Evolutionary conservation across 2,888 invertebrate species (phyloP), one percentile per base, ranked within the genome.

Genomic region (Ochropacha duplaris): DNA sequence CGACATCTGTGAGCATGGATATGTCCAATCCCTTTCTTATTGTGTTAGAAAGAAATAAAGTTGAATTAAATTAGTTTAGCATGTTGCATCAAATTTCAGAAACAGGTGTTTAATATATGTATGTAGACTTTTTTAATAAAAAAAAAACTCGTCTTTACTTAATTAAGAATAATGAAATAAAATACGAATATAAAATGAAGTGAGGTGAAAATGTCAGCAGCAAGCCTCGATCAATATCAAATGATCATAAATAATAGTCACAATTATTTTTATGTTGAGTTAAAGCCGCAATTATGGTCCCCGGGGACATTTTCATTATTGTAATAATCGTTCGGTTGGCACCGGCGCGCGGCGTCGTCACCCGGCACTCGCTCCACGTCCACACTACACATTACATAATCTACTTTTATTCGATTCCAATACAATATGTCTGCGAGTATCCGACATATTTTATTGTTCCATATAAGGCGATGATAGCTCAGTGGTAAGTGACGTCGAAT

Each of bases 321-420:
- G 24, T 4, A 24, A 24, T 24, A 5, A 66, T 62, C 39, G 56
- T 54, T 26, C 56, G 57, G 57, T 34, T 57, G 49, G 36, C 57
- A n/a, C 55, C 26, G 49, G 49, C 59, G 56, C 44, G 56, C 36
- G 16, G 16, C 39, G 44, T 16, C n/a, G 44, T n/a, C 39, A 52
- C 36, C 4, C 34, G 5, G 12, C 34, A 2, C 4, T 14, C 34
- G 12, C 34, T 4, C 34, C 34, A 4, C 14, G 34, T 14, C 4
- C 34, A 49, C 57, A 54, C 50, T 57, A 50, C 51, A 55, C 44
- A 54, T 26, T 39, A 60, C 64, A 63, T n/a, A n/a, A n/a, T n/a
- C n/a, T n/a, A 67, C 58, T 72, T 72, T 69, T 65, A 69, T 73
- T 71, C 61, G 64, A 64, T 70, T 68, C 66, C 70, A 58, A 72